A percentile compares a stretch with the other conserved stretches of the same genome.
Conservation (phyloP, 1,140 invertebrate genomes). For the Nymphalis io region DNA sequence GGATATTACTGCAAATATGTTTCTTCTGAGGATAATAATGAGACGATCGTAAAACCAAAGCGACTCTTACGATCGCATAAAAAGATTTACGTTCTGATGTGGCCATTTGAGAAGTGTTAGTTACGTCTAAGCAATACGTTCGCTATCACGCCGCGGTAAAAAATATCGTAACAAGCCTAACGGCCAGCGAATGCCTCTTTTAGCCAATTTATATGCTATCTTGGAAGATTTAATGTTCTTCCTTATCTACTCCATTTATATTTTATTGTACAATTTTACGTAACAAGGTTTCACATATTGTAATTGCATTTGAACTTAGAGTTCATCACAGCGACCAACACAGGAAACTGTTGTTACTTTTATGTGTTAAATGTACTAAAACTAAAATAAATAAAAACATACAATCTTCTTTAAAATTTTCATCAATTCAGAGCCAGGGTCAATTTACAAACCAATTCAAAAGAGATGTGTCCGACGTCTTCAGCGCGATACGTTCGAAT, state of each 20-base stretch:
- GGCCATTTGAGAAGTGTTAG: conserved; percentile 39
- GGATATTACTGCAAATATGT: conserved; percentile 24
- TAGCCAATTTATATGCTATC: conserved; percentile 14
- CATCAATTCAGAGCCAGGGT: not conserved
- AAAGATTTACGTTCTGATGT: conserved; percentile 40
- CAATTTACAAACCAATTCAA: conserved; percentile 32
- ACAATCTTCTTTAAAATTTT: conserved; percentile 8
- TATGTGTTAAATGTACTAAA: not conserved
- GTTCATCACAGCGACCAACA: too few species aligned
- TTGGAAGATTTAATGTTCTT: conserved; percentile 11
- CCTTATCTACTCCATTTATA: conserved; percentile 17
- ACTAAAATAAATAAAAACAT: not conserved
- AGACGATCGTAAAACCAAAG: conserved; percentile 44
- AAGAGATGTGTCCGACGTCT: conserved; percentile 26
- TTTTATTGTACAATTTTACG: not conserved
- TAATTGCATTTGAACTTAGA: not conserved
- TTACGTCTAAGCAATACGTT: conserved; percentile 18
- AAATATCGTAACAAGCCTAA: conserved; percentile 17
- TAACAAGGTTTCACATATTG: not conserved
- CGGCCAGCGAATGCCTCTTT: conserved; percentile 9
- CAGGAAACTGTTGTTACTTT: not conserved
- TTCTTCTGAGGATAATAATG: conserved; percentile 38
- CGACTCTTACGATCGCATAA: conserved; percentile 44
- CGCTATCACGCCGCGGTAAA: conserved; percentile 14
- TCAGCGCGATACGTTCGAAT: conserved; percentile 20